Evolutionary conservation across 2,888 invertebrate species (phyloP), one percentile per base, ranked within the genome.

Genomic region (Yponomeuta malinellus): DNA sequence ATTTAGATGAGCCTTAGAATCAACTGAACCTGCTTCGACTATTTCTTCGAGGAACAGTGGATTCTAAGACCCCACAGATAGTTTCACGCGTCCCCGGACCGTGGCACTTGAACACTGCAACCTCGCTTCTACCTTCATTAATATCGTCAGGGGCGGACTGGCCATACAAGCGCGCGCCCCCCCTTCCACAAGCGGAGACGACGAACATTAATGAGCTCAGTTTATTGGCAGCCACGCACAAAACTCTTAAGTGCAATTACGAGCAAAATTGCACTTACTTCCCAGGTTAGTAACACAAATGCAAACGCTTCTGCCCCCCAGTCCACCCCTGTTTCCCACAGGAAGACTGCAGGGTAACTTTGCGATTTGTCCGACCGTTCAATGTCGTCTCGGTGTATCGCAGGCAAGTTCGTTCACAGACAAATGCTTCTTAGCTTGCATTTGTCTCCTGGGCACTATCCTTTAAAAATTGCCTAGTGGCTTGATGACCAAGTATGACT

Each of bases 111-210:
- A 37, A 70, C 70, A 69, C 64, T 90, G 91, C 92, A 91, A 91
- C 85, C 80, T 88, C 88, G 92, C 92, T 92, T 92, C 89, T 92
- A 92, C 87, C 88, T 90, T 92, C 92, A 90, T 92, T 91, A 90
- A 91, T 90, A 92, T 92, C 90, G 92, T 92, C 93, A 93, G 93
- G 93, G 91, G 92, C 90, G 90, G 93, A 93, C 92, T 92, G 93
- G 93, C 92, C 93, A 89, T 93, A 92, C 93, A 92, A 92, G 89
- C 91, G 90, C 84, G 90, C 90, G 84, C 92, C 91, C 87, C 92
- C 91, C 77, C 92, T 92, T 88, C 92, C 91, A 77, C 92, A 87
- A 89, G 89, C 89, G 91, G 92, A 91, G 87, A 87, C 91, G 90
- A 92, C 92, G 90, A 92, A 90, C 89, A 90, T 92, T 91, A 90